A percentile compares a stretch with the other conserved stretches of the same genome.
Evolutionary conservation across 2,113 vertebrate species (phyloP).

Genomic region (Petroica traversi): DNA sequence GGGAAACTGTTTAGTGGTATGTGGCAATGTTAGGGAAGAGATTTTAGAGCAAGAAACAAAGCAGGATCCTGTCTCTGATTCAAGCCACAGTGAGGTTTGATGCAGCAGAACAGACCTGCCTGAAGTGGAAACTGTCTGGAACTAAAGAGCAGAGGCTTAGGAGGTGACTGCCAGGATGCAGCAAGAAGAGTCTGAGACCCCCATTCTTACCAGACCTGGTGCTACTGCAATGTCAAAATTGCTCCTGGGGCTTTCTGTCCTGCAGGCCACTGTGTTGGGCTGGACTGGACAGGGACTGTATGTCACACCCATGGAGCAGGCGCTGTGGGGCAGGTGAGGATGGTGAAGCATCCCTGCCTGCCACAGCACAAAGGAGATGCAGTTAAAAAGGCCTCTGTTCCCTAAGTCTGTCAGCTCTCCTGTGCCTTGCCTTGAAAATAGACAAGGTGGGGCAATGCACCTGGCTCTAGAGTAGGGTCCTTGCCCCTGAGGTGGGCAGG

Average conservation of each 20-base stretch:
- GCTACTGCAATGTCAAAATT: neutral
- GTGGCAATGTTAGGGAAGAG: neutral
- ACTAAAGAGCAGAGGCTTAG: neutral
- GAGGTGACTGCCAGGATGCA: neutral
- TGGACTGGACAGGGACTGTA: neutral
- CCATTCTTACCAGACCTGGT: neutral
- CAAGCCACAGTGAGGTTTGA: neutral
- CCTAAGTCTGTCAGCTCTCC: neutral
- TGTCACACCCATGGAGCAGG: neutral
- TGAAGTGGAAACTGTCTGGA: neutral
- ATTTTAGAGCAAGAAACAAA: neutral
- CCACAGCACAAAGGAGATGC: accelerated
- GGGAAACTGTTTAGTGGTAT: neutral
- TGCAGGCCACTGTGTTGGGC: neutral
- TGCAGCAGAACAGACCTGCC: neutral
- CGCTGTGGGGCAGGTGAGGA: too few relatives aligned
- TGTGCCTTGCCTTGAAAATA: accelerated
- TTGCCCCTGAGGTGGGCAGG: accelerated
- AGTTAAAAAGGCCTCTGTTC: neutral
- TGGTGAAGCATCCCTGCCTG: neutral
- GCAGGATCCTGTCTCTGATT: neutral
- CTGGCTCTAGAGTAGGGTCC: accelerated
- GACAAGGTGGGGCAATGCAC: neutral
- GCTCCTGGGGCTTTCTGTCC: neutral
- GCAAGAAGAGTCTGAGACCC: neutral